Conservation (phyloP, 2,113 vertebrate genomes). For the Hystrix cristata region DNA sequence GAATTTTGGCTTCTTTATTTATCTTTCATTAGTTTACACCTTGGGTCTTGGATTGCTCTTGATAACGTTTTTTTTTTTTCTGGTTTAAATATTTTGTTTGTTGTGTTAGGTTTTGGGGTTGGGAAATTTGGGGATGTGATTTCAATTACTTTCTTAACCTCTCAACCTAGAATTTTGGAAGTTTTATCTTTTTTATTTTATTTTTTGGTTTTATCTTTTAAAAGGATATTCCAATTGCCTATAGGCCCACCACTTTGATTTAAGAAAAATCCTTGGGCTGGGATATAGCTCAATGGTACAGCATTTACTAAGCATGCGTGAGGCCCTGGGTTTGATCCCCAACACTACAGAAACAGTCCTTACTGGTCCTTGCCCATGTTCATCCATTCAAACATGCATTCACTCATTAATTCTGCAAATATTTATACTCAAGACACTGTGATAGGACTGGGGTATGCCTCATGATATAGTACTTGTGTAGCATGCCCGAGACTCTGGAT, state of each 20-base stretch:
- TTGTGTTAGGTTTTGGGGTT: not conserved
- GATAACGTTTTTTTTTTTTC: not conserved
- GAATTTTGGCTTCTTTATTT: slow-evolving; percentile 10
- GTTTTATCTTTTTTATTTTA: not conserved
- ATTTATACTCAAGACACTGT: not conserved
- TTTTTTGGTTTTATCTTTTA: not conserved
- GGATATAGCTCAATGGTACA: not conserved
- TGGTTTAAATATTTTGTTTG: slow-evolving; percentile 17
- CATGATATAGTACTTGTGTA: not conserved
- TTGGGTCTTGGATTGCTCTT: not conserved
- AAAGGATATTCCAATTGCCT: not conserved
- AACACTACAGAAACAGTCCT: not conserved
- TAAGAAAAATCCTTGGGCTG: not conserved
- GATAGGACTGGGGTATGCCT: too few relatives aligned
- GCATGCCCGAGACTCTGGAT: not conserved
- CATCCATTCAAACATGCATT: not conserved
- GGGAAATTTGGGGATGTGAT: slow-evolving; percentile 5
- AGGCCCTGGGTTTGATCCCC: not conserved
- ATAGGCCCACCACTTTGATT: not conserved
- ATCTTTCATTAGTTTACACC: not conserved
- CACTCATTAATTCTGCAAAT: not conserved
- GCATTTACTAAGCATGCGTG: not conserved
- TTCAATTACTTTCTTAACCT: not conserved
- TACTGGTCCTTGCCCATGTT: not conserved
- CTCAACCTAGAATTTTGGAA: not conserved